phyloP scores from a whole-genome alignment of 2,888 invertebrate species.

The Leptinotarsa juncta region DNA sequence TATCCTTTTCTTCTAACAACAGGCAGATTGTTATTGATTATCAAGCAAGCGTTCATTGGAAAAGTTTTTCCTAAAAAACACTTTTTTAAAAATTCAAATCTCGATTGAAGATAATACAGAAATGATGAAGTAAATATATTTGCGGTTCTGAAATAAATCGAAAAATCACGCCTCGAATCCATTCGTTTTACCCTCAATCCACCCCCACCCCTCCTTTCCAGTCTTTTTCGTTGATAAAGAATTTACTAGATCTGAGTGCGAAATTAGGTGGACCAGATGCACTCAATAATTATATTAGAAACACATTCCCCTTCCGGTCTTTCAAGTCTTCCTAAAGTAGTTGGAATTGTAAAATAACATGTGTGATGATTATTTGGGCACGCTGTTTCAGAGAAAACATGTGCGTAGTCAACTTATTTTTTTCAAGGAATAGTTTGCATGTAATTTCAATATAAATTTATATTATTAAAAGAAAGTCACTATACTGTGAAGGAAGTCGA shows the following conservation, averaged over 20 bases:
- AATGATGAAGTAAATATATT: no score
- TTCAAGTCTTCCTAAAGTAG: constrained; percentile 26
- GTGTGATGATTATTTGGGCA: constrained; percentile 33
- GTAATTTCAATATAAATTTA: no score
- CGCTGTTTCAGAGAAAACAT: constrained; percentile 9
- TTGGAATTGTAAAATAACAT: constrained; percentile 31
- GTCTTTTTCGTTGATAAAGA: neutral
- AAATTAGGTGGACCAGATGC: constrained; percentile 55
- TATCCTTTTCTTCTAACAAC: no score
- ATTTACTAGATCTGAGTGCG: constrained; percentile 37
- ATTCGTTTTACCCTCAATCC: neutral
- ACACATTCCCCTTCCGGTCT: constrained; percentile 63
- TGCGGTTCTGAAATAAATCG: no score
- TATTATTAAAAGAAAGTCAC: no score
- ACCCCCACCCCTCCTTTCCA: neutral
- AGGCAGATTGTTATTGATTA: no score
- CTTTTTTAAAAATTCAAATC: no score
- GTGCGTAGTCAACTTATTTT: neutral
- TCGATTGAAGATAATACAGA: no score
- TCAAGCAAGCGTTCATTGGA: no score
- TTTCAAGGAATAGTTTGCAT: neutral
- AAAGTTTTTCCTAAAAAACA: no score
- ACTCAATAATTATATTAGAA: constrained; percentile 59
- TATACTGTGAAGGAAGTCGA: no score
- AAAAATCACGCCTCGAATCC: no score